phyloP scores from a whole-genome alignment of 1,140 invertebrate species.

The Pachyrhynchus sulphureomaculatus region DNA sequence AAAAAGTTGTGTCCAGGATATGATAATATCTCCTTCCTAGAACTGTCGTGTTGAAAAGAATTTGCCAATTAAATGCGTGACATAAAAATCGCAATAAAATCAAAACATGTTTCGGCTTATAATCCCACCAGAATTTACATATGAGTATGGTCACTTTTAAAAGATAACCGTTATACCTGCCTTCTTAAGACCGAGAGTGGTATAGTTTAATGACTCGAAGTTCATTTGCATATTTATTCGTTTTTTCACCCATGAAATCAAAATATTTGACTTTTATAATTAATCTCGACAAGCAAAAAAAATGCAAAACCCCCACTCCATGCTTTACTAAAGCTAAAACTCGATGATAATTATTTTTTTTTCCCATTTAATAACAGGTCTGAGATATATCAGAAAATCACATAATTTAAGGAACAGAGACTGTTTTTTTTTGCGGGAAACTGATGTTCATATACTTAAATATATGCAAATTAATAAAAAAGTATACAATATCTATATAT shows the following conservation, averaged over 20 bases:
- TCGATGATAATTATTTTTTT: no score
- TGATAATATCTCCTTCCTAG: constrained; percentile 12
- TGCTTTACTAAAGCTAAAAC: no score
- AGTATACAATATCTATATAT: no score
- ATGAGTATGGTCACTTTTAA: constrained; percentile 4
- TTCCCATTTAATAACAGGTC: no score
- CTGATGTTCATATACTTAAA: no score
- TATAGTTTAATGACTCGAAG: constrained; percentile 12
- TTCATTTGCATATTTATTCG: constrained; percentile 12
- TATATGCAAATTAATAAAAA: no score
- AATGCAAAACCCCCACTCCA: no score
- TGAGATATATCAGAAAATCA: no score
- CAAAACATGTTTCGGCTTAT: constrained; percentile 20
- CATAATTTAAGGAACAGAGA: no score
- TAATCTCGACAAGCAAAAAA: no score
- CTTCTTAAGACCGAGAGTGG: neutral
- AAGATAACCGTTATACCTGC: constrained; percentile 16
- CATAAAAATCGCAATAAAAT: constrained; percentile 10
- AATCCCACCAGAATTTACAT: constrained; percentile 9
- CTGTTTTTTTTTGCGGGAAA: no score
- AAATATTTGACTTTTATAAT: neutral
- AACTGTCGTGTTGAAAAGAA: constrained; percentile 8
- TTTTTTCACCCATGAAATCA: constrained; percentile 1
- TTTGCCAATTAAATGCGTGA: constrained; percentile 15
- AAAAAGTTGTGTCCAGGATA: constrained; percentile 2